These are phyloP conservation scores for Podabrus alpinus DNA, from an alignment of 2,888 invertebrate genomes.

Conservation along the genomic window DNA sequence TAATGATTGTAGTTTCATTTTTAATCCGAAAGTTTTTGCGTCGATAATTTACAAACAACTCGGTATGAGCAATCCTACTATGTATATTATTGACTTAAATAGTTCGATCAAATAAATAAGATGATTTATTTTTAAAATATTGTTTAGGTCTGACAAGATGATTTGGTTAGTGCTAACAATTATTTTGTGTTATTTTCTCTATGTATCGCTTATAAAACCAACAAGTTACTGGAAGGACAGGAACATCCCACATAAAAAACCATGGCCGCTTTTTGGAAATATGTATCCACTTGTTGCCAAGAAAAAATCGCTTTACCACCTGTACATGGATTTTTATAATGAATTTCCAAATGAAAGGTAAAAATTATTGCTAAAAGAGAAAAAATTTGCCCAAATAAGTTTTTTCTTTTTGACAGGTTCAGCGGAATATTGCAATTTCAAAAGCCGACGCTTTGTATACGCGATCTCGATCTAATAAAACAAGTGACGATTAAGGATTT, in stretches of 20 bases:
- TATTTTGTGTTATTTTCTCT: no score
- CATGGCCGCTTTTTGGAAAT: conserved; percentile 34
- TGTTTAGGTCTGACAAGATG: no score
- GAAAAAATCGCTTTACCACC: neutral
- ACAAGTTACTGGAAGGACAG: no score
- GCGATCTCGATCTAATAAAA: conserved; percentile 35
- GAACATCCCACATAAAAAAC: conserved; percentile 3
- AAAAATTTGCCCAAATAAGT: neutral
- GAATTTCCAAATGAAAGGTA: conserved; percentile 12
- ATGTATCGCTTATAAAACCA: no score
- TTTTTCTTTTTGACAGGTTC: neutral
- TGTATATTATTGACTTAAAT: no score
- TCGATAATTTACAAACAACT: no score
- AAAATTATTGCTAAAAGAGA: neutral
- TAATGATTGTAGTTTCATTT: no score
- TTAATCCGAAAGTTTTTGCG: no score
- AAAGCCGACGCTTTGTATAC: conserved; percentile 19
- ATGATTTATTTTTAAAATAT: no score
- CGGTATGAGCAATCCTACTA: no score
- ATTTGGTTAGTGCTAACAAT: no score
- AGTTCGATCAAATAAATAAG: no score
- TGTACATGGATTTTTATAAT: neutral
- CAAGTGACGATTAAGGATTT: conserved; percentile 37
- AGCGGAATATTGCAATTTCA: conserved; percentile 15
- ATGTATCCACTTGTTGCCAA: conserved; percentile 20